Evolutionary conservation across 2,797 vertebrate genomes (phyloP), one percentile per base, ranked within the genome.

Genomic region (Chiroxiphia lanceolata): DNA sequence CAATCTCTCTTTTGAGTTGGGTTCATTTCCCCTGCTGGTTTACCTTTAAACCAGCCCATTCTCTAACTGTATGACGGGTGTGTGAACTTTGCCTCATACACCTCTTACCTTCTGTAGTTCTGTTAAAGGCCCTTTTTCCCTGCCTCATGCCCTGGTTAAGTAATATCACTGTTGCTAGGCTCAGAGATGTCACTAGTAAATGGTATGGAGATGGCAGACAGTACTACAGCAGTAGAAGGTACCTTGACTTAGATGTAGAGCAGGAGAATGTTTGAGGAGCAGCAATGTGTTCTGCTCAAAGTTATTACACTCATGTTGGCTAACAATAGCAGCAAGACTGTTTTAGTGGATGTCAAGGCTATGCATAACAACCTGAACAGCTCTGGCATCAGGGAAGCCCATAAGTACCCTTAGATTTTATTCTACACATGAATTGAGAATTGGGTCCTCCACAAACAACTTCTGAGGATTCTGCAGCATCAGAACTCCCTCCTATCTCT

Each of bases 1-100:
- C 38, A 38, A 38, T 38, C 12, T 38, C 38, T 38, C 38, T 38
- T 38, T 38, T 38, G 11, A 38, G 38, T 38, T 38, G 38, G 38
- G 38, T 38, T 38, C 38, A 38, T 38, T 38, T 38, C 38, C 38
- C 38, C 38, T 38, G 38, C 38, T 5, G 38, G 38, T 38, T 38
- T 38, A 38, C 38, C 38, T 38, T 38, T 38, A 38, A 38, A 38
- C 38, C 38, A 38, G 38, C 38, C 12, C 38, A 38, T 59, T 20
- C 40, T 61, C 34, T 48, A 27, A 29, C 27, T 23, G n/a, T 33
- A 2, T 6, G 26, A 40, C 5, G 10, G 34, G 57, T 1, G 0
- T 33, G 40, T 36, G 45, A 84, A 78, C 44, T 84, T 67, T 44
- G 36, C 29, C 54, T 79, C 34, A 10, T 9, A 21, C 3, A 22